Conservation (phyloP, 2,888 invertebrate species). For the Phytoseiulus persimilis region DNA sequence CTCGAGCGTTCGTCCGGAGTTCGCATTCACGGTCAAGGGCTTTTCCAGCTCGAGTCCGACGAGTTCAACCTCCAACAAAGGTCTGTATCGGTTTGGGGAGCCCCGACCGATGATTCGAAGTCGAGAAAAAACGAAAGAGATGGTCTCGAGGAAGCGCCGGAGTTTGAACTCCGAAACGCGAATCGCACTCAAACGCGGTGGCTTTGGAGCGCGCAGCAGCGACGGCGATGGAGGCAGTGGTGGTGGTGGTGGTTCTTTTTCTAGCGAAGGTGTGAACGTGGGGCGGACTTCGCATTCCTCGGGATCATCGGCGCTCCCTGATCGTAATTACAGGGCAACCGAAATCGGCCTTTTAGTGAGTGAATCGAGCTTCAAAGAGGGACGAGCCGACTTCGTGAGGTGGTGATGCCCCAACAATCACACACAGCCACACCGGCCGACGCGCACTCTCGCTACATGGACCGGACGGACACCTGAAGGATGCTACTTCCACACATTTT, state of each 20-base stretch:
- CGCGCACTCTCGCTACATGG: neutral
- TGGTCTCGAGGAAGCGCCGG: too few species aligned
- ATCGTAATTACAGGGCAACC: constrained; percentile 37
- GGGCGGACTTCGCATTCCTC: constrained; percentile 35
- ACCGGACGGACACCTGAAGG: neutral
- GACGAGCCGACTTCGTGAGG: constrained; percentile 37
- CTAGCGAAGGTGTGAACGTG: constrained; percentile 38
- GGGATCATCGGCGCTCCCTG: constrained; percentile 38
- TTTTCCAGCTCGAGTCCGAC: too few species aligned
- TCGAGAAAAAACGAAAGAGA: too few species aligned
- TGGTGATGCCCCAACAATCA: constrained; percentile 31
- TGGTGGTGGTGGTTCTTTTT: constrained; percentile 11
- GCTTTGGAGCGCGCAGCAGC: neutral
- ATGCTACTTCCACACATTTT: neutral
- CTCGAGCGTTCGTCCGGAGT: too few species aligned
- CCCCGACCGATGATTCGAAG: too few species aligned
- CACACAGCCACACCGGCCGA: neutral
- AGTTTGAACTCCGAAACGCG: too few species aligned
- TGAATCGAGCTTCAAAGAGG: constrained; percentile 33
- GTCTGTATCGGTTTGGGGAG: too few species aligned
- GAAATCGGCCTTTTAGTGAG: constrained; percentile 38
- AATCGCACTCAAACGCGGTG: too few species aligned
- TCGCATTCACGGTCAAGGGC: too few species aligned
- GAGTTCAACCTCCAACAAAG: too few species aligned
- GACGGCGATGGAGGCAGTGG: neutral